Evolutionary conservation across 1,140 invertebrate genomes (phyloP), one percentile per base, ranked within the genome.

Genomic region (Plodia interpunctella): DNA sequence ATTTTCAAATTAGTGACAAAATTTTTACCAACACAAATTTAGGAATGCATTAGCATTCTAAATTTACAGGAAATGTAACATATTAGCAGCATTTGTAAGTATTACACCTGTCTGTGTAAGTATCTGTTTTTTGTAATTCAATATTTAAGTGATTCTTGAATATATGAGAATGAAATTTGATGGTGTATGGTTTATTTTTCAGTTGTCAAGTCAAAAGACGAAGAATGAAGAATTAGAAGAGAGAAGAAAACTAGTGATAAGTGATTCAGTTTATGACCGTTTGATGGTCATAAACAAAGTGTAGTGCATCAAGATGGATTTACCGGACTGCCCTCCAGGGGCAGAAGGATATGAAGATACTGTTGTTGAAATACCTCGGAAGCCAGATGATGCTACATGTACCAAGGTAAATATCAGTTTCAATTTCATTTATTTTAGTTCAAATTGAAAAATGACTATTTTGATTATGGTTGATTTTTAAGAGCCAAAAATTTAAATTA

Each of bases 261-360:
- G 66, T 70, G 55, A 55, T 17, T 70, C 53, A 77, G 81, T 86
- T 86, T 87, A 87, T 88, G 83, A 78, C 70, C 66, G 62, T 62
- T 71, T 74, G 64, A 49, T 71, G 78, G 68, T 79, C 78, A 82
- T 83, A 85, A 81, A 85, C 83, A 76, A 75, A 84, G 84, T 87
- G 84, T 82, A 84, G 84, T 86, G 87, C 55, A 32, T 76, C 68
- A 83, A 80, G 67, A 89, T 89, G 87, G 87, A 89, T 5, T 75
- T 87, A 4, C 87, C 87, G 0, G 87, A 89, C 65, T 86, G 87
- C 57, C 87, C 87, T 21, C 87, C 87, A 0, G 87, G 87, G 49
- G 73, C 87, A 50, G 87, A 89, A 68, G 87, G 87, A 20, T 89
- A 89, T 65, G 44, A 87, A 70, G 84, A 88, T 63, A 66, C 84